Percentiles rank a stretch among this genome's conserved stretches.
Evolutionary conservation across 2,797 vertebrate genomes (phyloP).

Genomic region (Silurus aristotelis): DNA sequence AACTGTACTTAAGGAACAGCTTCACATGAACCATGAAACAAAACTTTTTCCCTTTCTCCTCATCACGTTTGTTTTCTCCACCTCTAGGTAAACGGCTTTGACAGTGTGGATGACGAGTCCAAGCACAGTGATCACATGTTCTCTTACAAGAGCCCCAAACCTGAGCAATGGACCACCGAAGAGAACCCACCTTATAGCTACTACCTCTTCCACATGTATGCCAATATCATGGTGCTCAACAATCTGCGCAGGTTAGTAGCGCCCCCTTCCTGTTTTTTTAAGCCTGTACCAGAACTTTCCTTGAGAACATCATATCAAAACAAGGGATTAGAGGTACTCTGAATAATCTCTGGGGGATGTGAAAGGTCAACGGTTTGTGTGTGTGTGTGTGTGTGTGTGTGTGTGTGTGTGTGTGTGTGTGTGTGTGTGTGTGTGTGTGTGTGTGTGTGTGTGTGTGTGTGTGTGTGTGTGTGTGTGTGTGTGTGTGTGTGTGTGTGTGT

Average conservation of each 20-base stretch:
- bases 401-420: not conserved
- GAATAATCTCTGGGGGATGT: constrained; percentile 26
- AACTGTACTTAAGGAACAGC: not conserved
- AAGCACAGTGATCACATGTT: constrained; percentile 97
- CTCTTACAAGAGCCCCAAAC: constrained; percentile 92
- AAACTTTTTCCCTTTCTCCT: not conserved
- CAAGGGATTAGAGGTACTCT: constrained; percentile 18
- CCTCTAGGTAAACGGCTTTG: constrained; percentile 76
- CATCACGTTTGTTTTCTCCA: not conserved
- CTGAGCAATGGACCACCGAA: constrained; percentile 87
- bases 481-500: not conserved
- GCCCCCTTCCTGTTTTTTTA: not conserved
- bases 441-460: constrained; percentile 1
- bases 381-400: constrained; percentile 2
- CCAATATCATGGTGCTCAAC: constrained; percentile 98
- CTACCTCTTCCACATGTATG: constrained; percentile 97
- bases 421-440: not conserved
- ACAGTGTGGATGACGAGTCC: constrained; percentile 94
- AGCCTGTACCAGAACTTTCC: not conserved
- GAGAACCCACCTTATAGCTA: constrained; percentile 96
- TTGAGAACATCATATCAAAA: not conserved
- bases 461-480: not conserved
- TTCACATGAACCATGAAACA: not conserved
- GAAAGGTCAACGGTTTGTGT: not conserved
- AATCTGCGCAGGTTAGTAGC: constrained; percentile 87